phyloP scores from a whole-genome alignment of 64 coral and sea anemone species.

The Exaiptasia diaphana region DNA sequence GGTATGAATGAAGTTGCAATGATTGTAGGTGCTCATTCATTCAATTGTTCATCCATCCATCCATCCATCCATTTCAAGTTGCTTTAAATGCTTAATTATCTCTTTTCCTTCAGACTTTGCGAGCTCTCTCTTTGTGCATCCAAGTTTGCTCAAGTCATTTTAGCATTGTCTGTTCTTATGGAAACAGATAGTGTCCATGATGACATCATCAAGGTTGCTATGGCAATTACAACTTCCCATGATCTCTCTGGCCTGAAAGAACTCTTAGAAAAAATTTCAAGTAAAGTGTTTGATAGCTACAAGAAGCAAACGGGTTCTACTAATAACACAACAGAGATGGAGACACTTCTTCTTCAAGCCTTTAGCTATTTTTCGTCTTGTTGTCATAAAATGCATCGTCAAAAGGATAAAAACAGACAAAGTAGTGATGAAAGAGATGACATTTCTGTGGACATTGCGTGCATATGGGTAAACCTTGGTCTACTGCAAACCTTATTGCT shows the following conservation, averaged over 20 bases:
- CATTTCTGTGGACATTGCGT: neutral
- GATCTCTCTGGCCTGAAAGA: neutral
- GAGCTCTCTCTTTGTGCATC: neutral
- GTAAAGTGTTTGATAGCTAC: neutral
- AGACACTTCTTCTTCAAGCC: neutral
- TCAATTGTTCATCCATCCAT: no score
- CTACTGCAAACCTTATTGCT: slow-evolving; percentile 57
- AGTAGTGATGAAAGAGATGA: neutral
- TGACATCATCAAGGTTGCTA: neutral
- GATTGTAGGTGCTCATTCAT: no score
- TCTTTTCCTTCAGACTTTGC: neutral
- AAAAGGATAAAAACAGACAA: no score
- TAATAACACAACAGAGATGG: neutral
- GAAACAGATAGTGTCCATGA: neutral
- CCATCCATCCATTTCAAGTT: neutral
- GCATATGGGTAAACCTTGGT: slow-evolving; percentile 72
- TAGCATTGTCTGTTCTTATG: neutral
- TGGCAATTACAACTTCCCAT: neutral
- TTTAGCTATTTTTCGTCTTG: neutral
- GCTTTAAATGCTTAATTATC: neutral
- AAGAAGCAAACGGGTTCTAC: neutral
- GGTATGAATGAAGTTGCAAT: no score
- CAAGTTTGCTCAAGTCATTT: slow-evolving; percentile 19
- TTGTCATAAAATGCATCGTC: no score
- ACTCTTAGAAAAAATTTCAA: neutral